Evolutionary conservation across 2,113 vertebrate species (phyloP).

Genomic region (Poeciliopsis occidentalis): DNA sequence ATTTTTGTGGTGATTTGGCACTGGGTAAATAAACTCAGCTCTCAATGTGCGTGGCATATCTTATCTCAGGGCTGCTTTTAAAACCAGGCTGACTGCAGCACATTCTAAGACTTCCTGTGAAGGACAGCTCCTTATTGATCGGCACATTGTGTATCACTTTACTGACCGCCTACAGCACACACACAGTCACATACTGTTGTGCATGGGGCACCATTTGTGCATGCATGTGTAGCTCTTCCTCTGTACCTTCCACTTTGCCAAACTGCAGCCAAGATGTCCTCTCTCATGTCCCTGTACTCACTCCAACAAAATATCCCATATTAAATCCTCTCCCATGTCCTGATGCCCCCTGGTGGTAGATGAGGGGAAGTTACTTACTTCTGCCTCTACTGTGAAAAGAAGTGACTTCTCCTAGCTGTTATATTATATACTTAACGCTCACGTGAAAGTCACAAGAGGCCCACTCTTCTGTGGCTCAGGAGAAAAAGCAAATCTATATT

Average conservation of each 20-base stretch:
- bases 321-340: too few species aligned
- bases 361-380: not conserved
- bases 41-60: conserved; percentile 16
- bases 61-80: conserved; percentile 45
- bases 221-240: conserved; percentile 9
- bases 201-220: conserved; percentile 10
- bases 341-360: too few species aligned
- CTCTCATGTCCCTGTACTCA: too few species aligned
- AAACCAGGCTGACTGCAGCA: conserved; percentile 59
- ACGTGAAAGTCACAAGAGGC: not conserved
- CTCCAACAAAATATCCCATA: too few species aligned
- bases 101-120: conserved; percentile 69
- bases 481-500: not conserved
- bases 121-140: conserved; percentile 70
- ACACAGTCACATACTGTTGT: conserved; percentile 21
- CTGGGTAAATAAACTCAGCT: not conserved
- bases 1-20: conserved; percentile 22
- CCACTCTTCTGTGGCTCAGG: not conserved
- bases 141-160: conserved; percentile 50
- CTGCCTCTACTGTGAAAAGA: conserved; percentile 27
- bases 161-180: conserved; percentile 18
- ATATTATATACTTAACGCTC: too few species aligned
- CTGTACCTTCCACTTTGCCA: conserved; percentile 25
- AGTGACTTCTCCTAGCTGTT: not conserved
- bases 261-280: conserved; percentile 20